phyloP scores from a whole-genome alignment of 2,888 invertebrate genomes.

The Cryptophagus acutangulus region DNA sequence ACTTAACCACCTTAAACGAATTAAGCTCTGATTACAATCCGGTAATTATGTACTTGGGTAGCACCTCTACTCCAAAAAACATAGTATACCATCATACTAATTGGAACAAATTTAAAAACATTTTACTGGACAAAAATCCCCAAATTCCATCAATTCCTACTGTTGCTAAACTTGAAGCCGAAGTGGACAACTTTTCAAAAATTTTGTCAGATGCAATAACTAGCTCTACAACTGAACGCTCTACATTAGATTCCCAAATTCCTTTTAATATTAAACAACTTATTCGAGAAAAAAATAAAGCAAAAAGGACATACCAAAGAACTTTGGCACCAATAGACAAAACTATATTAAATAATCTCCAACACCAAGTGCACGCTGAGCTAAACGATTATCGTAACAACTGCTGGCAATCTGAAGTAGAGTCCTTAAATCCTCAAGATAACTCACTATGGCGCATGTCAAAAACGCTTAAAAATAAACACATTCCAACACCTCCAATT shows the following conservation, averaged over 20 bases:
- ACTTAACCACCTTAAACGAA: constrained; percentile 4
- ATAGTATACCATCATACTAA: constrained; percentile 12
- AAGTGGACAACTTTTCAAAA: constrained; percentile 11
- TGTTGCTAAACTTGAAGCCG: constrained; percentile 7
- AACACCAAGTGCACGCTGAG: constrained; percentile 2
- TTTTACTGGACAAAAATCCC: constrained; percentile 12
- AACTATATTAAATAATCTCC: not conserved
- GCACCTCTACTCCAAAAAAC: not conserved
- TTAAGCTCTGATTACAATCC: constrained; percentile 13
- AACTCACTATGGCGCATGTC: constrained; percentile 15
- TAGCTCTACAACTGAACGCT: not conserved
- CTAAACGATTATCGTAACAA: constrained; percentile 10
- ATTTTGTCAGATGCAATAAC: constrained; percentile 5
- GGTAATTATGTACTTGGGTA: not conserved
- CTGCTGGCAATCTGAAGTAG: constrained; percentile 5
- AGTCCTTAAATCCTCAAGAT: constrained; percentile 10
- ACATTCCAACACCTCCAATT: constrained; percentile 5
- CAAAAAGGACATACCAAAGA: constrained; percentile 8
- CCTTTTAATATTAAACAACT: constrained; percentile 7
- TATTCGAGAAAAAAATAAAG: constrained; percentile 9
- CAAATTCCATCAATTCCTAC: constrained; percentile 7
- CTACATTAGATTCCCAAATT: not conserved
- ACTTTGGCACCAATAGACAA: not conserved
- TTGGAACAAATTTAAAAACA: constrained; percentile 11
- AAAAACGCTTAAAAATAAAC: constrained; percentile 12